Evolutionary conservation across 2,888 invertebrate species (phyloP).

Genomic region (Ditylenchus weischeri): DNA sequence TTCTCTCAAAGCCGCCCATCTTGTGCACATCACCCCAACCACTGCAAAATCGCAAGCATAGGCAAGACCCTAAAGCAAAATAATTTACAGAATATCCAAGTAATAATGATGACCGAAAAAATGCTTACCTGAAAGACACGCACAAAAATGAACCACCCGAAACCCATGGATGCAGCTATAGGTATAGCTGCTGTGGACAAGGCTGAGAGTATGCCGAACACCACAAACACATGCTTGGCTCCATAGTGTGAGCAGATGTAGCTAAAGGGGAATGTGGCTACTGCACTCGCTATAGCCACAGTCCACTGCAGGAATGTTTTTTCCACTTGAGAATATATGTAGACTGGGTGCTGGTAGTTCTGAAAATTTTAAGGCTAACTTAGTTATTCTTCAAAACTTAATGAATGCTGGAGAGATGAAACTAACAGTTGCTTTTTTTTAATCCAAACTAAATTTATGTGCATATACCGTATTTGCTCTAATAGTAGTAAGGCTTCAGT

Average conservation of each 20-base stretch:
- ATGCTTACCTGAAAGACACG: slow-evolving; percentile 18
- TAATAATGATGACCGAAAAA: background rate
- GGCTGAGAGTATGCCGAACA: slow-evolving; percentile 22
- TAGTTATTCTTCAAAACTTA: too few relatives aligned
- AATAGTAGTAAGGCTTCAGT: too few relatives aligned
- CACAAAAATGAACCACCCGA: slow-evolving; percentile 18
- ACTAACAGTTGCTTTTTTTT: too few relatives aligned
- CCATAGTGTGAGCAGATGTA: slow-evolving; percentile 47
- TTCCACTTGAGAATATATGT: slow-evolving; percentile 19
- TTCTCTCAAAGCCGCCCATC: slow-evolving; percentile 51
- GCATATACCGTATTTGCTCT: too few relatives aligned
- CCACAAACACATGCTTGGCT: slow-evolving; percentile 34
- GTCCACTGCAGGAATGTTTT: slow-evolving; percentile 29
- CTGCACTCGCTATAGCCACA: slow-evolving; percentile 18
- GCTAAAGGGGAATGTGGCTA: slow-evolving; percentile 46
- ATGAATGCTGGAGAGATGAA: too few relatives aligned
- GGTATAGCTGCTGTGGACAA: slow-evolving; percentile 25
- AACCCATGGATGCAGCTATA: slow-evolving; percentile 10
- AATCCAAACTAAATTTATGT: too few relatives aligned
- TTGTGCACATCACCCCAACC: slow-evolving; percentile 33
- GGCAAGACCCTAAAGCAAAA: slow-evolving; percentile 25
- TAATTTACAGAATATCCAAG: slow-evolving; percentile 1
- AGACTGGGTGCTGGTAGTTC: slow-evolving; percentile 14
- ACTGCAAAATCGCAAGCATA: slow-evolving; percentile 41
- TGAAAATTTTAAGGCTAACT: background rate